Conservation (phyloP, 2,888 invertebrate species). For the Xanthia icteritia region DNA sequence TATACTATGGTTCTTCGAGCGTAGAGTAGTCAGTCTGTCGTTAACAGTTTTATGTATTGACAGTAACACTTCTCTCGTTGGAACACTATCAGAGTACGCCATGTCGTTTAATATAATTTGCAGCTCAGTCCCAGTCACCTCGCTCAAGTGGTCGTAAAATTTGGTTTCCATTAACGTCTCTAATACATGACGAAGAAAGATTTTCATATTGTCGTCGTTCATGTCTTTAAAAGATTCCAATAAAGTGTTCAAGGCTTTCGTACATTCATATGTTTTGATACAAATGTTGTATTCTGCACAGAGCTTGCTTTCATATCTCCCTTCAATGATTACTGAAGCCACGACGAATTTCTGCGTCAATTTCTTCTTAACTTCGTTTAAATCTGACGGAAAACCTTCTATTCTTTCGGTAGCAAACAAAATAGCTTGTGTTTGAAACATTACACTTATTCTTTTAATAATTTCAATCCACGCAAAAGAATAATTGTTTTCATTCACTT, state of each 20-base stretch:
- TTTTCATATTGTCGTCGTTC: conserved; percentile 69
- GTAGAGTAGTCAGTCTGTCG: conserved; percentile 67
- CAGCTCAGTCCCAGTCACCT: conserved; percentile 73
- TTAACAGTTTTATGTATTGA: conserved; percentile 73
- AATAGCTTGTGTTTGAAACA: conserved; percentile 74
- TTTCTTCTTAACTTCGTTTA: conserved; percentile 66
- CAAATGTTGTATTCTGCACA: conserved; percentile 77
- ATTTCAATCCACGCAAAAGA: conserved; percentile 74
- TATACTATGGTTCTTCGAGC: conserved; percentile 51
- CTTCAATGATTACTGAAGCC: conserved; percentile 74
- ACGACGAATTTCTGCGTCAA: conserved; percentile 74
- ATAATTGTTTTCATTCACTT: conserved; percentile 66
- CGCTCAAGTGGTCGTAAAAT: conserved; percentile 74
- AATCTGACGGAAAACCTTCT: conserved; percentile 62
- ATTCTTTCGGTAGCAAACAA: conserved; percentile 68
- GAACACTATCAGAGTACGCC: conserved; percentile 74
- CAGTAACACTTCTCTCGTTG: conserved; percentile 73
- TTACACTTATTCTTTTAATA: conserved; percentile 78
- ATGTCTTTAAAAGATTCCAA: conserved; percentile 69
- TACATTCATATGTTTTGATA: conserved; percentile 71
- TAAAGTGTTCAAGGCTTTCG: conserved; percentile 72
- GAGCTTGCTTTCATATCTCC: conserved; percentile 73
- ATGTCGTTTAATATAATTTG: conserved; percentile 81
- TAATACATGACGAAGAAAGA: conserved; percentile 62
- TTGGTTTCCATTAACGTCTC: conserved; percentile 63